Base-by-base conservation (phyloP, 1,140 invertebrate genomes). In the Arctopsyche grandis region DNA sequence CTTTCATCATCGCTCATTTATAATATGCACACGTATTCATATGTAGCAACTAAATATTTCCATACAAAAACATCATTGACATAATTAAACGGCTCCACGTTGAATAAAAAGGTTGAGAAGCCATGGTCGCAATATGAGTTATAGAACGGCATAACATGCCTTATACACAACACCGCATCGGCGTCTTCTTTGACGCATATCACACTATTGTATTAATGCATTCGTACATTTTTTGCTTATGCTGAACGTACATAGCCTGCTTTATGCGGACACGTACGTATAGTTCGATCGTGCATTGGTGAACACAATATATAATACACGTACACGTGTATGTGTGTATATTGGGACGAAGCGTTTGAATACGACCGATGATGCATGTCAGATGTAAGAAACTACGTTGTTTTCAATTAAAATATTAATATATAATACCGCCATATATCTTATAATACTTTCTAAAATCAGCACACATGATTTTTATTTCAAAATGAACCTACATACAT, bases 141-240 rank as follows among this genome's bases (percentile, higher is more conserved):
- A 80, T 77, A 73, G 69, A 71, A 71, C 52, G 60, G 74, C 75
- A 80, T 80, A 76, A 58, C 66, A 77, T 44, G 46, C 16, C 66
- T 75, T 71, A 81, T 81, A 81, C 69, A 79, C 76, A 78, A 82
- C 80, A 79, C 78, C 70, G 78, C 75, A 79, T 79, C 78, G 80
- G 80, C 78, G 80, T 79, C 80, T 82, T 76, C 80, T 79, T 82
- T 82, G 80, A 82, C 80, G 75, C 78, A 75, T 79, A 78, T 78
- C 75, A 82, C 80, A 79, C 80, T 82, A 75, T 73, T 77, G 70
- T 79, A 81, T 79, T 77, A 77, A 79, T 77, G 80, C 74, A 79
- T 76, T 75, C 74, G 74, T 76, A 76, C 74, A 76, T 79, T 81
- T 81, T 81, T 70, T 78, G 75, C 52, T 58, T 74, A 46, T 74